A percentile compares a stretch with the other conserved stretches of the same genome.
Evolutionary conservation across 2,888 invertebrate species (phyloP).

Genomic region (Serrognathus titanus): DNA sequence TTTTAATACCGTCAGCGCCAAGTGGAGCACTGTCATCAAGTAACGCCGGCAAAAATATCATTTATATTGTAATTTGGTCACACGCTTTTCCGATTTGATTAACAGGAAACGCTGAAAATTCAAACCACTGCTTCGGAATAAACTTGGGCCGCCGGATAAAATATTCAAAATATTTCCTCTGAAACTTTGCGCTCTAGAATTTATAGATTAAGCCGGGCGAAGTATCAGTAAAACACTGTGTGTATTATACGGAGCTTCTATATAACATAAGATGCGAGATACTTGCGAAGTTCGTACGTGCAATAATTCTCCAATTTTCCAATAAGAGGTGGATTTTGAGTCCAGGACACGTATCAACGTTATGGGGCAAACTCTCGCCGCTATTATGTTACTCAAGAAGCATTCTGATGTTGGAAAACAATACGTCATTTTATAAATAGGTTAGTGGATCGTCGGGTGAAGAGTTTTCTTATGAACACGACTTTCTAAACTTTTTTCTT

Average conservation of each 20-base stretch:
- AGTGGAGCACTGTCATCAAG: neutral
- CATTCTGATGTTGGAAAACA: neutral
- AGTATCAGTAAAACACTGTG: neutral
- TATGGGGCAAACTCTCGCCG: neutral
- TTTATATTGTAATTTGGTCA: slow-evolving; percentile 1
- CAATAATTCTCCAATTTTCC: neutral
- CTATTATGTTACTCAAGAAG: neutral
- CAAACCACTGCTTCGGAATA: too few relatives aligned
- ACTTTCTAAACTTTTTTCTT: too few relatives aligned
- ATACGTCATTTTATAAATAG: neutral
- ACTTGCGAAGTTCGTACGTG: neutral
- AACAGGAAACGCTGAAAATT: neutral
- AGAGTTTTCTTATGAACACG: too few relatives aligned
- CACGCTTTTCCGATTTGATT: neutral
- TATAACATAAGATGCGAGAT: neutral
- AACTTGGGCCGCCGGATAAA: too few relatives aligned
- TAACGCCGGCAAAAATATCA: slow-evolving; percentile 1
- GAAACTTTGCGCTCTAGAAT: neutral
- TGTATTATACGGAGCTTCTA: neutral
- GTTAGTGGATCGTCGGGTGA: too few relatives aligned
- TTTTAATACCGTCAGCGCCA: neutral
- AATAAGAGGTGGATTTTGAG: neutral
- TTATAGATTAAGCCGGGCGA: neutral
- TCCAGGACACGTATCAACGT: neutral
- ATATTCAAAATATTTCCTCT: too few relatives aligned